Evolutionary conservation across 2,113 vertebrate species (phyloP).

Genomic region (Barbus barbus): DNA sequence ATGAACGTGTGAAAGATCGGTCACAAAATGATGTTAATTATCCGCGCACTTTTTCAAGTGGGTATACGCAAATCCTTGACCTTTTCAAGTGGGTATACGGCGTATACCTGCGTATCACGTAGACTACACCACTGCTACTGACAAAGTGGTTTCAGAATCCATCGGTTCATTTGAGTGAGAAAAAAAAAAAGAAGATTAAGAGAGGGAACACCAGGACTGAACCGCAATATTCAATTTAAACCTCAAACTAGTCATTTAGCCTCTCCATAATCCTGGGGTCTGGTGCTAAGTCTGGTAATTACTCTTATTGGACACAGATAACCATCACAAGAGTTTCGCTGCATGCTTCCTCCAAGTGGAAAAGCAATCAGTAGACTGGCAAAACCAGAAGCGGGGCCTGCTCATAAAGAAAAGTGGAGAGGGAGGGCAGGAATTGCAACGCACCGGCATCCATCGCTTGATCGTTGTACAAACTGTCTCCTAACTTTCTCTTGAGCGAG

Average conservation of each 20-base stretch:
- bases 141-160: background rate
- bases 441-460: background rate
- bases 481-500: background rate
- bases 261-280: conserved; percentile 12
- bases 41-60: too few relatives aligned
- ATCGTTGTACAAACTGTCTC: background rate
- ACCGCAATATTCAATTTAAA: conserved; percentile 32
- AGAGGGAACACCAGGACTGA: conserved; percentile 1
- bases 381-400: conserved; percentile 10
- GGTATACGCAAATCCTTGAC: too few relatives aligned
- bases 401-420: conserved; percentile 17
- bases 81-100: too few relatives aligned
- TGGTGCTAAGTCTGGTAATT: conserved; percentile 21
- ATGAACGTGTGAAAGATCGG: too few relatives aligned
- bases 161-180: background rate
- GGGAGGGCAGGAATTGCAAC: conserved; percentile 7
- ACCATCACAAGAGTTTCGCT: background rate
- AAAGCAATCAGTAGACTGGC: conserved; percentile 17
- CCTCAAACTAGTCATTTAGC: conserved; percentile 35
- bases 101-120: too few relatives aligned
- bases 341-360: background rate
- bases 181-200: background rate
- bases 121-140: too few relatives aligned
- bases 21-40: too few relatives aligned
- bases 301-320: conserved; percentile 12